These are phyloP conservation scores for Pholis gunnellus DNA, from an alignment of 2,113 vertebrate species.

Conservation along the genomic window DNA sequence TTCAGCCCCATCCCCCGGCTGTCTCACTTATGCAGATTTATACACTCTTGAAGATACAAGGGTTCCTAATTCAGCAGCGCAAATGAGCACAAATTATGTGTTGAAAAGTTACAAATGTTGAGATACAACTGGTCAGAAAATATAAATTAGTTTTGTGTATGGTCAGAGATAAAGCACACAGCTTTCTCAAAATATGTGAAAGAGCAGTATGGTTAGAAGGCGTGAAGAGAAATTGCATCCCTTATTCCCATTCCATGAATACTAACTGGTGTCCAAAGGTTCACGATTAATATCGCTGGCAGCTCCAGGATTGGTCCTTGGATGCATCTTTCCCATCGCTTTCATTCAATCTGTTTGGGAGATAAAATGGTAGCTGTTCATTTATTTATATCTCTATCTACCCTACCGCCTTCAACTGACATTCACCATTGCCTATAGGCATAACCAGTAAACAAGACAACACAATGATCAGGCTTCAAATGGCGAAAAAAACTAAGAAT, in stretches of 20 bases:
- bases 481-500: not conserved
- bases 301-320: constrained; percentile 6
- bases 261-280: not conserved
- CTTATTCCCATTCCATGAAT: constrained; percentile 35
- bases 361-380: constrained; percentile 50
- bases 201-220: not conserved
- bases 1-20: not conserved
- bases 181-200: not conserved
- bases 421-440: not conserved
- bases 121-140: not conserved
- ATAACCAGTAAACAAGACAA: constrained; percentile 33
- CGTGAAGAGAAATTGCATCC: not conserved
- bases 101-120: not conserved
- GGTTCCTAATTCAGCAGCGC: constrained; percentile 7
- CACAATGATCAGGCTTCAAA: constrained; percentile 16
- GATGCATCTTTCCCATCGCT: constrained; percentile 1
- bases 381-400: constrained; percentile 78
- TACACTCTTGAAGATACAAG: not conserved
- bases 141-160: not conserved
- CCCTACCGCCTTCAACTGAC: not conserved
- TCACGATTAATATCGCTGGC: constrained; percentile 15
- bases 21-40: constrained; percentile 14
- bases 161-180: not conserved
- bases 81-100: not conserved
- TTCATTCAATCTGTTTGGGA: constrained; percentile 15